Conservation (phyloP, 2,797 vertebrate genomes). For the Chanos chanos region DNA sequence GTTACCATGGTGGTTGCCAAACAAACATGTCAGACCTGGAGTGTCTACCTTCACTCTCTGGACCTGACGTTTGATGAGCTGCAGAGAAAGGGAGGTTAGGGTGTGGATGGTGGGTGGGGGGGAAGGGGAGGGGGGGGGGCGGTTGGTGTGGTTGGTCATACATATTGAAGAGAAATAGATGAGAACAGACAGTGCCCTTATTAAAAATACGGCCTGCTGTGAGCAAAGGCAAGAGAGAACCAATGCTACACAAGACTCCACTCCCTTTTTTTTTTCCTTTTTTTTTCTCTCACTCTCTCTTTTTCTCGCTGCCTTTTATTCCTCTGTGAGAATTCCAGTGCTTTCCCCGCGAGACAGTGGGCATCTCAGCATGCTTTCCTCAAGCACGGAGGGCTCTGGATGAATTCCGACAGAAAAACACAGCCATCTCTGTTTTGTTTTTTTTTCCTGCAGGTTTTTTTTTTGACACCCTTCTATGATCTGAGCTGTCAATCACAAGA, state of each 20-base stretch:
- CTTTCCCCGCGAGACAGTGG: conserved; percentile 44
- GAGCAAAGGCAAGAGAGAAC: conserved; percentile 46
- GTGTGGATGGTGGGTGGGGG: neutral
- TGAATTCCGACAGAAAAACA: conserved; percentile 33
- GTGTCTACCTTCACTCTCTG: no score
- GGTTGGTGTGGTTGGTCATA: conserved; percentile 30
- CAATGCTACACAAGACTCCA: conserved; percentile 53
- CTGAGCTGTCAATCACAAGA: neutral
- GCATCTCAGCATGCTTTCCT: conserved; percentile 48
- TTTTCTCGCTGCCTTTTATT: conserved; percentile 2
- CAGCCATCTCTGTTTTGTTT: conserved; percentile 50
- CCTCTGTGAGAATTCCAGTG: conserved; percentile 58
- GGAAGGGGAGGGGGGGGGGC: neutral
- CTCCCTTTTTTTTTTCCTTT: conserved; percentile 17
- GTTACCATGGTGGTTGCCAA: neutral
- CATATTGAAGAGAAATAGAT: conserved; percentile 45
- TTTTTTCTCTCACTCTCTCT: neutral
- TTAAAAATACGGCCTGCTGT: conserved; percentile 61
- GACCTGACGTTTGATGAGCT: no score
- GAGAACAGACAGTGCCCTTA: conserved; percentile 52
- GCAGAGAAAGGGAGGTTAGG: no score
- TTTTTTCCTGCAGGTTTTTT: no score
- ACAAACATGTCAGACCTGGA: conserved; percentile 29
- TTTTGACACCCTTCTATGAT: neutral
- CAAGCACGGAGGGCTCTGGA: conserved; percentile 42